Evolutionary conservation across 2,113 vertebrate species (phyloP).

Genomic region (Epinephelus fuscoguttatus): DNA sequence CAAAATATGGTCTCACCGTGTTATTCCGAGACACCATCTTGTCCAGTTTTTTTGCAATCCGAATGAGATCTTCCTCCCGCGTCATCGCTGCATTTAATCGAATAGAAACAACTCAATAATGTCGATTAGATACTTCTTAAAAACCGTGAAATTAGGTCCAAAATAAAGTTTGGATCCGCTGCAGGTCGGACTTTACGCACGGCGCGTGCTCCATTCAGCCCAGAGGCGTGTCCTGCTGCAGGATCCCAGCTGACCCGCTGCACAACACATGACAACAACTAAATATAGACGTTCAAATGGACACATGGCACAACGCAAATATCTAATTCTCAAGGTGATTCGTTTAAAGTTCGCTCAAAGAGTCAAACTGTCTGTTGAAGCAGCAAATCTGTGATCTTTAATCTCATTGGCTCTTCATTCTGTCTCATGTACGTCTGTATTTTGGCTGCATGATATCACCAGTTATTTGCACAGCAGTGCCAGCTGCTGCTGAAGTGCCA

Average conservation of each 20-base stretch:
- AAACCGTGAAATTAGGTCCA: not conserved
- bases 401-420: not conserved
- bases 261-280: slow-evolving; percentile 77
- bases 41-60: slow-evolving; percentile 93
- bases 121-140: not conserved
- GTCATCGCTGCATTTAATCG: slow-evolving; percentile 87
- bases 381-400: not conserved
- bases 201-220: slow-evolving; percentile 65
- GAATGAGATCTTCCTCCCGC: slow-evolving; percentile 90
- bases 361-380: not conserved
- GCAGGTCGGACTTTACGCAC: slow-evolving; percentile 74
- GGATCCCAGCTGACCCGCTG: slow-evolving; percentile 66
- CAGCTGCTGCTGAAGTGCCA: slow-evolving; percentile 2
- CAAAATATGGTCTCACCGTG: slow-evolving; percentile 88
- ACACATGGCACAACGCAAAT: not conserved
- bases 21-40: slow-evolving; percentile 96
- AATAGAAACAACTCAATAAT: not conserved
- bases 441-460: not conserved
- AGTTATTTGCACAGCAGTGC: slow-evolving; percentile 18
- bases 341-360: not conserved
- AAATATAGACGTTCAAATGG: slow-evolving; percentile 79
- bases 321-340: not conserved
- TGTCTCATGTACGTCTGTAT: not conserved
- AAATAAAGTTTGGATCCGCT: slow-evolving; percentile 64
- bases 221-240: slow-evolving; percentile 79